Conservation (phyloP, 2,888 invertebrate species). For the Erannis defoliaria region DNA sequence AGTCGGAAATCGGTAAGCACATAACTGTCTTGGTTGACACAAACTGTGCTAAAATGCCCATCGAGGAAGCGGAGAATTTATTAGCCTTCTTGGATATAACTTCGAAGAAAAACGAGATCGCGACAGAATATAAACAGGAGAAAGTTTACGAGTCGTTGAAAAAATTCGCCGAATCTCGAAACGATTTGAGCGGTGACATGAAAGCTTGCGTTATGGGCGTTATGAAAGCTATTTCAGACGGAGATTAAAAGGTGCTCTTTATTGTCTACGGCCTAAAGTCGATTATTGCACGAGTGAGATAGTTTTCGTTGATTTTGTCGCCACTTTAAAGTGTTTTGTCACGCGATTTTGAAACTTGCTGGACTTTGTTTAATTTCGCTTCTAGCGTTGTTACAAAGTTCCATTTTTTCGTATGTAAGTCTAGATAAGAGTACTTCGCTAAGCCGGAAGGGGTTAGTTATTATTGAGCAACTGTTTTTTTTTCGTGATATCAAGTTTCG, state of each 20-base stretch:
- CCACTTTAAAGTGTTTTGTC: conserved; percentile 9
- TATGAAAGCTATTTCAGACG: conserved; percentile 58
- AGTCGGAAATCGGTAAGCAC: conserved; percentile 84
- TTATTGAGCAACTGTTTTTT: no score
- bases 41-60: conserved; percentile 78
- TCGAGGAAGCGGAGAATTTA: conserved; percentile 82
- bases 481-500: no score
- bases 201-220: conserved; percentile 60
- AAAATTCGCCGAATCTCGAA: conserved; percentile 68
- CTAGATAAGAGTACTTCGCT: background rate
- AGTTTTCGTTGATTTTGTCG: background rate
- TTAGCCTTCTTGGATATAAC: conserved; percentile 80
- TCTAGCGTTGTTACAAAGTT: background rate
- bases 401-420: background rate
- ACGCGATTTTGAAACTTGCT: conserved; percentile 3
- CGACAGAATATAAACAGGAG: conserved; percentile 68
- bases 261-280: conserved; percentile 35
- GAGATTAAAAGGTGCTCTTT: conserved; percentile 39
- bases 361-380: background rate
- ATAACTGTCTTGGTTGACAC: conserved; percentile 80
- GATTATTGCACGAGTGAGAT: conserved; percentile 13
- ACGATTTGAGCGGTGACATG: conserved; percentile 66
- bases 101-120: conserved; percentile 67
- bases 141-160: conserved; percentile 68
- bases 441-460: background rate